These are phyloP conservation scores for Orthosia cruda DNA, from an alignment of 2,888 invertebrate genomes.

Conservation along the genomic window DNA sequence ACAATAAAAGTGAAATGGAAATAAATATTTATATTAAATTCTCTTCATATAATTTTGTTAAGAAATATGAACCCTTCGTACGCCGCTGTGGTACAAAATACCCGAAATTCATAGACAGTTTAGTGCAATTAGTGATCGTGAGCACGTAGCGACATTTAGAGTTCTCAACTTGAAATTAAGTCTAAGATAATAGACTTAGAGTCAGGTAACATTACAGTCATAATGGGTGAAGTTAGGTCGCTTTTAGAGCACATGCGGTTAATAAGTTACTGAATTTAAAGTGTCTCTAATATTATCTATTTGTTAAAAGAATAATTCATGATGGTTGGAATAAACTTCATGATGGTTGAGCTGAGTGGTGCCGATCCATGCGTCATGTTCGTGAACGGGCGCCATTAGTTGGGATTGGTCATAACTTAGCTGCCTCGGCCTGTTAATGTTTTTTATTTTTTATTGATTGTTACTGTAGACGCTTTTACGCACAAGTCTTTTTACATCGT, in stretches of 20 bases:
- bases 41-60: conserved; percentile 14
- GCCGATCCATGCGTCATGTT: too few species aligned
- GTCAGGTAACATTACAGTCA: conserved; percentile 48
- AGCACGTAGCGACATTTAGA: conserved; percentile 57
- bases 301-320: not conserved
- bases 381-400: too few species aligned
- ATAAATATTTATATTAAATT: conserved; percentile 62
- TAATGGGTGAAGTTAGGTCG: conserved; percentile 57
- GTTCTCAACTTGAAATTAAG: conserved; percentile 63
- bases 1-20: conserved; percentile 66
- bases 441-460: too few species aligned
- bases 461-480: too few species aligned
- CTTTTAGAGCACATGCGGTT: conserved; percentile 37
- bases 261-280: conserved; percentile 11
- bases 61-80: conserved; percentile 37
- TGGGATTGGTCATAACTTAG: too few species aligned
- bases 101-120: conserved; percentile 22
- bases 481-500: too few species aligned
- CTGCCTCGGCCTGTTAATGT: too few species aligned
- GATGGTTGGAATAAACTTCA: too few species aligned
- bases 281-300: not conserved
- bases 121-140: conserved; percentile 45
- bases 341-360: too few species aligned
- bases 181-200: conserved; percentile 58
- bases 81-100: conserved; percentile 15